These are phyloP conservation scores for Castor canadensis DNA, from an alignment of 2,113 vertebrate species.

Conservation along the genomic window DNA sequence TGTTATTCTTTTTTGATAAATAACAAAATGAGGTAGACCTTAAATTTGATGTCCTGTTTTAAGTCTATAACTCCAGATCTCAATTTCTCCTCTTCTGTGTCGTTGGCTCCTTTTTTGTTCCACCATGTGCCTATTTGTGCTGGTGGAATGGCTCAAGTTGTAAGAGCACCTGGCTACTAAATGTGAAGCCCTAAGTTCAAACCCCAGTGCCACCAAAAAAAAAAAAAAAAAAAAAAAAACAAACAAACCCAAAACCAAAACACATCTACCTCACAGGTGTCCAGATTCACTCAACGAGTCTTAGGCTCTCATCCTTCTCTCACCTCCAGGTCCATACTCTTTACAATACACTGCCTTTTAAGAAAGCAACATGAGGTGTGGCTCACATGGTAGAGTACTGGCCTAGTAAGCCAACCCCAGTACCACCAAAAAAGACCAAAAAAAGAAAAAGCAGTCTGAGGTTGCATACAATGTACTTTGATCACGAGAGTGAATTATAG, in stretches of 20 bases:
- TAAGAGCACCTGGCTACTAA: too few species aligned
- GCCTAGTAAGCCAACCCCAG: too few species aligned
- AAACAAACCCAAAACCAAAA: too few species aligned
- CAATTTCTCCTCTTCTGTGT: not conserved
- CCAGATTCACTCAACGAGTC: not conserved
- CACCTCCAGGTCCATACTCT: not conserved
- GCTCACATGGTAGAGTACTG: too few species aligned
- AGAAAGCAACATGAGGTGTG: not conserved
- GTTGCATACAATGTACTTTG: too few species aligned
- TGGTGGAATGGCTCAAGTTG: too few species aligned
- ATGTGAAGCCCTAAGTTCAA: too few species aligned
- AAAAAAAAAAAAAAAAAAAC: too few species aligned
- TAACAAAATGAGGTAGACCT: not conserved
- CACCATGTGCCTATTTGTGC: too few species aligned
- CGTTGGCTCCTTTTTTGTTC: not conserved
- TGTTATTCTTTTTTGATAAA: not conserved
- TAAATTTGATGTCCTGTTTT: not conserved
- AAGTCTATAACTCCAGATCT: not conserved
- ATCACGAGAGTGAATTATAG: too few species aligned
- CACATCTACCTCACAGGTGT: not conserved
- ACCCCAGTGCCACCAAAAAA: too few species aligned
- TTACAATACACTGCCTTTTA: not conserved
- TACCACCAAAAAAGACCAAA: too few species aligned
- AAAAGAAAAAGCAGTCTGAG: not conserved
- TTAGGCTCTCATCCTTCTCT: not conserved